Base-by-base conservation (phyloP, 2,888 invertebrate genomes). In the Calephelis perditalis region DNA sequence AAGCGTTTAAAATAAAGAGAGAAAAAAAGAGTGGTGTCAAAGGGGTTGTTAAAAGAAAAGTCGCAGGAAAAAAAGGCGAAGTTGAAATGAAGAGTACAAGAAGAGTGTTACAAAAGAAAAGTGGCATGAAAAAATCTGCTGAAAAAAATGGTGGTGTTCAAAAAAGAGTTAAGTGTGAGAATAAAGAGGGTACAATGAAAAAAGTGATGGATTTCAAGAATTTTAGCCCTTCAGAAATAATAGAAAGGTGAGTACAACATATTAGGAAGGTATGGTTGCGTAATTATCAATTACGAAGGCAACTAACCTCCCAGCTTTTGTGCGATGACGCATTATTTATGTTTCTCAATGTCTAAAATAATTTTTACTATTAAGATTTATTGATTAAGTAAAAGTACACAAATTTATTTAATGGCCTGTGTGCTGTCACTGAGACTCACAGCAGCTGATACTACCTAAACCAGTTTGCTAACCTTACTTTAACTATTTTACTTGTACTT, bases 181-280 rank as follows among this genome's bases (percentile, higher is more conserved):
- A 59, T 8, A 56, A 60, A 7, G 54, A 54, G n/a, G 56, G 56
- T 56, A 11, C 15, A 46, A 43, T 56, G 26, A 56, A 60, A 12
- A 60, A 60, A 46, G 45, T 11, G 40, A 56, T 56, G 36, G 56
- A 44, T 56, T 56, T 56, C 36, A 52, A 52, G 35, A 52, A 52
- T 36, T 52, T 52, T 35, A 52, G 52, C 15, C 52, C 52, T 2
- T 52, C 52, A 0, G 52, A 52, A 52, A 52, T 52, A 35, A 52
- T 52, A 10, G 52, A 52, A 36, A 52, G 36, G 52, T 52, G 35
- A 11, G 36, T 40, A 4, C 11, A 49, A 35, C 3, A 49, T 15
- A 2, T 49, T 26, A 49, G 7, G 26, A 12, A 15, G 49, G 10
- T 49, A 8, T 5, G 12, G 4, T 49, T n/a, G 26, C 9, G 2